Percentiles rank a stretch among this genome's conserved stretches.
phyloP scores from a whole-genome alignment of 1,140 invertebrate genomes.

The Mercenaria mercenaria region DNA sequence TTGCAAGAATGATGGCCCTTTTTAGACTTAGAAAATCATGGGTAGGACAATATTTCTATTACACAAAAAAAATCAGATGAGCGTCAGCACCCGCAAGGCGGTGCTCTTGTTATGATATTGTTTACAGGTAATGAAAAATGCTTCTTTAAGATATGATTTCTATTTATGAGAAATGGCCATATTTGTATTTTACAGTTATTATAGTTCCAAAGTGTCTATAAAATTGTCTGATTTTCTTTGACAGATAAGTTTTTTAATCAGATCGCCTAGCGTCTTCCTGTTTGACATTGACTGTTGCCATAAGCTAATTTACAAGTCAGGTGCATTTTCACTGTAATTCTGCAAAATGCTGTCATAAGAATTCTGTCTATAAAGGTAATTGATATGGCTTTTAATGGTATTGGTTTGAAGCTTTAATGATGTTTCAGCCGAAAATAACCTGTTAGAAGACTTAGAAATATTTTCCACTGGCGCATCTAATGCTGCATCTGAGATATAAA shows the following conservation, averaged over 20 bases:
- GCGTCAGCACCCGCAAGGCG: no score
- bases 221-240: background rate
- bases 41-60: no score
- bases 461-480: background rate
- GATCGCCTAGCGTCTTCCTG: no score
- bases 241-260: no score
- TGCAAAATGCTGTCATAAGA: background rate
- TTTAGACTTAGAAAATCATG: no score
- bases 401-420: background rate
- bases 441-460: background rate
- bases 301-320: background rate
- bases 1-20: no score
- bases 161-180: background rate
- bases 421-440: background rate
- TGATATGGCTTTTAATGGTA: slow-evolving; percentile 4
- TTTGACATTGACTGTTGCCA: background rate
- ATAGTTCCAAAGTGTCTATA: background rate
- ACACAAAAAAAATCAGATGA: no score
- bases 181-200: background rate
- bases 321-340: background rate
- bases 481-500: background rate
- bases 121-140: no score
- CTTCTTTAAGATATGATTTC: no score
- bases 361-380: background rate
- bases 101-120: no score